Evolutionary conservation across 2,888 invertebrate genomes (phyloP).

Genomic region (Idaea biselata): DNA sequence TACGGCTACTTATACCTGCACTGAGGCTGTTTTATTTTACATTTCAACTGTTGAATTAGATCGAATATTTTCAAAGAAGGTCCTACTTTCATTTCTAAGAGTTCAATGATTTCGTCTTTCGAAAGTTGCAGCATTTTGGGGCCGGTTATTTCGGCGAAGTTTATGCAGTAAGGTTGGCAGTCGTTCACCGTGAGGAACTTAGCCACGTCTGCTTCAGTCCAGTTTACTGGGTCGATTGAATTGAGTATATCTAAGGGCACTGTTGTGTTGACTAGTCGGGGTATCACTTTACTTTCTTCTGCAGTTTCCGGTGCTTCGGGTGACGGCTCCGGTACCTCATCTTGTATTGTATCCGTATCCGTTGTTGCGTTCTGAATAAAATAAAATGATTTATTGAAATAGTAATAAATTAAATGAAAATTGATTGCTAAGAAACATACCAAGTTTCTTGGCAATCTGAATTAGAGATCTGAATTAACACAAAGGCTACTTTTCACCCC

Average conservation of each 20-base stretch:
- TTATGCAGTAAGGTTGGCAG: constrained; percentile 86
- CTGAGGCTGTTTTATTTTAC: constrained; percentile 89
- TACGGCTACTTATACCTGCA: constrained; percentile 58
- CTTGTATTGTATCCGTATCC: constrained; percentile 44
- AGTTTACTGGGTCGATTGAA: constrained; percentile 77
- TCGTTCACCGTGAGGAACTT: constrained; percentile 95
- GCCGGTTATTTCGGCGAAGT: constrained; percentile 88
- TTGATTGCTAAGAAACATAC: too few relatives aligned
- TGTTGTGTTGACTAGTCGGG: constrained; percentile 81
- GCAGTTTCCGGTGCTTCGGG: constrained; percentile 37
- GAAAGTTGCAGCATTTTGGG: constrained; percentile 88
- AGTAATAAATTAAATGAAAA: too few relatives aligned
- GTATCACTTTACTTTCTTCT: constrained; percentile 82
- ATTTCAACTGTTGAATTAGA: constrained; percentile 94
- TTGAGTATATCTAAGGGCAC: constrained; percentile 75
- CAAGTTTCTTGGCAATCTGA: too few relatives aligned
- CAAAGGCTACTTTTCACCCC: too few relatives aligned
- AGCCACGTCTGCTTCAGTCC: constrained; percentile 92
- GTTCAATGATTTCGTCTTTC: constrained; percentile 93
- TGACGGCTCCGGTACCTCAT: constrained; percentile 44
- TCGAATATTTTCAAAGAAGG: constrained; percentile 96
- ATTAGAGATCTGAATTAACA: too few relatives aligned
- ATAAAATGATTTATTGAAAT: constrained; percentile 8
- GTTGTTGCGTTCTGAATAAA: constrained; percentile 40
- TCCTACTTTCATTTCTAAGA: constrained; percentile 96